Base-by-base conservation (phyloP, 2,797 vertebrate genomes). In the Miichthys miiuy region DNA sequence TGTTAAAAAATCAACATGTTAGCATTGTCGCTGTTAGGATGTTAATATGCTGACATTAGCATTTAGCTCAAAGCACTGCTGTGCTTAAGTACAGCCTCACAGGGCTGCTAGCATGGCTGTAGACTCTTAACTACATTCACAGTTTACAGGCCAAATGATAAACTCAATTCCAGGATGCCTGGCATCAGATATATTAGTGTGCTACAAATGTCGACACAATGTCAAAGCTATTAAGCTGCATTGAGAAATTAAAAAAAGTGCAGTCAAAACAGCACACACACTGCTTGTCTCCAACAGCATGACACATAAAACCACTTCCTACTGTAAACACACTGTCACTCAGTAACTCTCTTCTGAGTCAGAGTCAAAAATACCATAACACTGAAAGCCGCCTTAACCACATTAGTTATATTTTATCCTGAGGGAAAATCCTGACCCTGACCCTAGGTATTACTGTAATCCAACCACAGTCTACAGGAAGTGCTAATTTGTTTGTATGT, bases 221-320 rank as follows among this genome's bases (percentile, higher is more conserved):
- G 9, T 34, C 8, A 34, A 27, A 25, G 23, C 5, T 55, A 55
- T 14, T 13, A 55, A 55, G 16, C 16, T 30, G 14, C 25, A 30
- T 5, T 30, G 14, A 17, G 25, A 30, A 56, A 56, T 38, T 4
- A 17, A 8, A 56, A 56, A 20, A 61, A 2, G 38, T 61, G n/a
- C 14, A 27, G 63, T 62, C n/a, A 62, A 21, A 25, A 47, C 20
- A 57, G 17, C 21, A 64, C n/a, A 41, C 21, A 27, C 17, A 63
- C 6, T 7, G 2, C 12, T n/a, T 9, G n/a, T 44, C 55, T 62
- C 21, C 25, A 68, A 42, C 50, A 62, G 8, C 16, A 4, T 50
- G 42, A 79, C 30, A 61, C 41, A 73, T 42, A 10, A 68, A 44
- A 3, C 20, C 34, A 64, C 34, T 65, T 80, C 47, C 46, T 21